These are phyloP conservation scores for Drosophila formosana DNA, from an alignment of 2,888 invertebrate genomes.

Conservation along the genomic window DNA sequence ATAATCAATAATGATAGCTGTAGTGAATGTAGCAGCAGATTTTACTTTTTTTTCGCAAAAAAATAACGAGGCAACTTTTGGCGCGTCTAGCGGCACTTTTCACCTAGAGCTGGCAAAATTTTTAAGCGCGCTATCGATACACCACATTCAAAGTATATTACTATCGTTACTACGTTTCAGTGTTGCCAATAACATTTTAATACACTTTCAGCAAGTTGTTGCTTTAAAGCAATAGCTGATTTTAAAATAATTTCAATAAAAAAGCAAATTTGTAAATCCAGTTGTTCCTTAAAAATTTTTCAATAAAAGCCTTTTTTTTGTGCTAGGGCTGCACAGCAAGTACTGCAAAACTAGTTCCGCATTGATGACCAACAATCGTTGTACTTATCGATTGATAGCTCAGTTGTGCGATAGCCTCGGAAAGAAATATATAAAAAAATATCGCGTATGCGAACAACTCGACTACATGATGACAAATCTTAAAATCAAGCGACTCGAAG, in stretches of 20 bases:
- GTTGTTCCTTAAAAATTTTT: no score
- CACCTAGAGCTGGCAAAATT: not conserved
- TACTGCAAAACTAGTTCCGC: not conserved
- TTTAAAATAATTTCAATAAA: not conserved
- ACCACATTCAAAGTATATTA: not conserved
- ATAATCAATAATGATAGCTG: no score
- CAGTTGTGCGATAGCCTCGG: slow-evolving; percentile 3
- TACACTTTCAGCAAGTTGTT: no score
- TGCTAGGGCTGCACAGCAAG: no score
- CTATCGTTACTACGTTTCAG: not conserved
- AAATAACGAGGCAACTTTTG: not conserved
- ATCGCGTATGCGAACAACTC: slow-evolving; percentile 56
- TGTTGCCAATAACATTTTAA: not conserved
- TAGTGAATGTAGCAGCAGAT: not conserved
- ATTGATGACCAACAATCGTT: not conserved
- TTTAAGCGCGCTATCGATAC: not conserved
- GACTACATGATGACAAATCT: slow-evolving; percentile 69
- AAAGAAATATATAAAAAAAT: slow-evolving; percentile 20
- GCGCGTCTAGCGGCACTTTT: not conserved
- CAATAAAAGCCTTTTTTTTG: not conserved
- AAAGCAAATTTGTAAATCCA: not conserved
- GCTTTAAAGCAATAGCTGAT: not conserved
- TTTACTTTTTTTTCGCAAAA: not conserved
- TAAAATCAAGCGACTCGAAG: slow-evolving; percentile 84
- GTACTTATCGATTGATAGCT: not conserved